Evolutionary conservation across 2,797 vertebrate species (phyloP).

Genomic region (Diplodus puntazzo): DNA sequence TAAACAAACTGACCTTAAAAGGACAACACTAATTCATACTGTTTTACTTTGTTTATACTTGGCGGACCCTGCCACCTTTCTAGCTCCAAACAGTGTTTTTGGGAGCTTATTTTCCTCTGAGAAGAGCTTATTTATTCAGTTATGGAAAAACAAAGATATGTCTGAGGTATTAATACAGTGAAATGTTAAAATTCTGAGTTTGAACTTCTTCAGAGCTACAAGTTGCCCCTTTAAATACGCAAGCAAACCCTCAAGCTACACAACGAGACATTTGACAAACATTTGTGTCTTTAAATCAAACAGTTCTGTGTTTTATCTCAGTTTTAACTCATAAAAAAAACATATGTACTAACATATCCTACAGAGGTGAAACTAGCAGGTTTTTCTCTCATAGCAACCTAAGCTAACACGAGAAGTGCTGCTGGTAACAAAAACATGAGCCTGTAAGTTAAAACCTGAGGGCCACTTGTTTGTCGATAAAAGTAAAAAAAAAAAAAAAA

Average conservation of each 20-base stretch:
- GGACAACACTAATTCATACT: too few relatives aligned
- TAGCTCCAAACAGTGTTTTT: too few relatives aligned
- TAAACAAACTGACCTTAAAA: too few relatives aligned
- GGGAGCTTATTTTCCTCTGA: too few relatives aligned
- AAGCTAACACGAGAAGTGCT: not conserved
- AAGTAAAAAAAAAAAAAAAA: constrained; percentile 14
- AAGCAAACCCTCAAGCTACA: not conserved
- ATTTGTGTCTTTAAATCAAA: not conserved
- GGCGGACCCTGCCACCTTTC: too few relatives aligned
- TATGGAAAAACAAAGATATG: too few relatives aligned
- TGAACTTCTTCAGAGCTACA: too few relatives aligned
- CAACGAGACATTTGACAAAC: not conserved
- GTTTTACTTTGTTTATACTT: too few relatives aligned
- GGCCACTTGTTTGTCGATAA: constrained; percentile 5
- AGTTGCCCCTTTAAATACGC: not conserved
- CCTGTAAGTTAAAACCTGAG: not conserved
- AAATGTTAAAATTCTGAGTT: too few relatives aligned
- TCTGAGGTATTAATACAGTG: too few relatives aligned
- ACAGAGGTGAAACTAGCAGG: not conserved
- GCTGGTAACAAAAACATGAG: not conserved
- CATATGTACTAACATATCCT: not conserved
- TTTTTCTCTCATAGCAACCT: not conserved
- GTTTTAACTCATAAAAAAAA: not conserved
- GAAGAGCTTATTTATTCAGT: too few relatives aligned
- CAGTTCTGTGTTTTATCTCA: not conserved